phyloP scores from a whole-genome alignment of 2,888 invertebrate genomes.

The Ephialtes manifestator region DNA sequence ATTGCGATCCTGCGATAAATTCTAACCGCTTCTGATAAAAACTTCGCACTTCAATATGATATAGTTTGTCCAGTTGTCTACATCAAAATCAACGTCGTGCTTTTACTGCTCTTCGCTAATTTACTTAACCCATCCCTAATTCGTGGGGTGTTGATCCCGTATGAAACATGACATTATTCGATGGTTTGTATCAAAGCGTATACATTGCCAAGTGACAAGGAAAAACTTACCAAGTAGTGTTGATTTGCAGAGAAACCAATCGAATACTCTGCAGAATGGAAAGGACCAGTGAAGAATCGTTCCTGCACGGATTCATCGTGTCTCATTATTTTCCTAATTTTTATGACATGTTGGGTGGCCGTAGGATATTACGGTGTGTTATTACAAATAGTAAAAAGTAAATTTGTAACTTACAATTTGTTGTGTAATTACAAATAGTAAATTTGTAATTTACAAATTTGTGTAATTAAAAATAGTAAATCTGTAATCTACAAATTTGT shows the following conservation, averaged over 20 bases:
- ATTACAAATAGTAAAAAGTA: no score
- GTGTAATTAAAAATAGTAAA: no score
- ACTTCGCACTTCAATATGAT: background rate
- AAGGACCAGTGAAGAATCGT: conserved; percentile 92
- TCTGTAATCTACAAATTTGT: background rate
- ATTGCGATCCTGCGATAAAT: conserved; percentile 41
- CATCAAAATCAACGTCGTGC: background rate
- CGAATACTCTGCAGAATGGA: conserved; percentile 92
- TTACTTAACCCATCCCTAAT: background rate
- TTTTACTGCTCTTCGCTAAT: conserved; percentile 4
- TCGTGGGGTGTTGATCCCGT: conserved; percentile 15
- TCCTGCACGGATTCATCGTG: conserved; percentile 97
- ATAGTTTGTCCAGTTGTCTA: background rate
- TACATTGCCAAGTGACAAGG: conserved; percentile 72
- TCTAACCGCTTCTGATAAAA: background rate
- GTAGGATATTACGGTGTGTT: conserved; percentile 93
- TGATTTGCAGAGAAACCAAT: conserved; percentile 90
- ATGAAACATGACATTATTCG: conserved; percentile 41
- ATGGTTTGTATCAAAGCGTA: conserved; percentile 51
- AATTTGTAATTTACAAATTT: no score
- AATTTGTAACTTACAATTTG: no score
- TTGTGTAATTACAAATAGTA: background rate
- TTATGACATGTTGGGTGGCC: conserved; percentile 92
- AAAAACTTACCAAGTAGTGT: background rate
- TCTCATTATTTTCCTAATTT: conserved; percentile 92